Percentiles rank a stretch among this genome's conserved stretches.
Conservation (phyloP, 2,888 invertebrate genomes). For the Teleogryllus oceanicus region DNA sequence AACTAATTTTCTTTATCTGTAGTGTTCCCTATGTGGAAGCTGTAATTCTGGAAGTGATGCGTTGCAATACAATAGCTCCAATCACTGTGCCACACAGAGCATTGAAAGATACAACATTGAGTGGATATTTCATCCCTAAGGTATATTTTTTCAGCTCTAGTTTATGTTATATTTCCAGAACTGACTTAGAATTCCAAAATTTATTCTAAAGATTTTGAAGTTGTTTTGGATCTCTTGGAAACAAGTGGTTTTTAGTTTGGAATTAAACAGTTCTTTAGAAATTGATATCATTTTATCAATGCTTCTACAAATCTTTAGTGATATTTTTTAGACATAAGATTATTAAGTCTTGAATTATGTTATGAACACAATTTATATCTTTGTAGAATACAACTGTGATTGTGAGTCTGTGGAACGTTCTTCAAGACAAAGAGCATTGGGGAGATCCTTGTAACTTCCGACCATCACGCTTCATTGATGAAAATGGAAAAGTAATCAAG, state of each 20-base stretch:
- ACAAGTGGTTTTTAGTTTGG: too few species aligned
- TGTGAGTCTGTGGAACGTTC: constrained; percentile 35
- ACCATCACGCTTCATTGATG: constrained; percentile 37
- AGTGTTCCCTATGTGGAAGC: constrained; percentile 37
- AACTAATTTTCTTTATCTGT: not conserved
- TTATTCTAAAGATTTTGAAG: too few species aligned
- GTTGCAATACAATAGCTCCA: constrained; percentile 37
- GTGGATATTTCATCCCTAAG: constrained; percentile 36
- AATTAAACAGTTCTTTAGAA: too few species aligned
- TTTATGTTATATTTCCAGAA: too few species aligned
- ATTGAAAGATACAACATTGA: constrained; percentile 31
- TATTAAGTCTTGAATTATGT: too few species aligned
- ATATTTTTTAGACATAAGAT: too few species aligned
- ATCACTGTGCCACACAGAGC: constrained; percentile 32
- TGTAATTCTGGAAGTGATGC: constrained; percentile 34
- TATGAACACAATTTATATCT: not conserved
- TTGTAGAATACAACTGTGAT: constrained; percentile 36
- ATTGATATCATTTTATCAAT: too few species aligned
- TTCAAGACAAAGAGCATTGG: constrained; percentile 37
- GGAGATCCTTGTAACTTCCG: constrained; percentile 38
- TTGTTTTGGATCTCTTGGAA: too few species aligned
- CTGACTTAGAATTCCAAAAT: too few species aligned
- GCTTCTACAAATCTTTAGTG: too few species aligned
- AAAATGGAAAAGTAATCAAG: constrained; percentile 35
- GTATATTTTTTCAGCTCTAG: constrained; percentile 34